Evolutionary conservation across 2,888 invertebrate genomes (phyloP), one percentile per base, ranked within the genome.

Genomic region (Catocala sponsa): DNA sequence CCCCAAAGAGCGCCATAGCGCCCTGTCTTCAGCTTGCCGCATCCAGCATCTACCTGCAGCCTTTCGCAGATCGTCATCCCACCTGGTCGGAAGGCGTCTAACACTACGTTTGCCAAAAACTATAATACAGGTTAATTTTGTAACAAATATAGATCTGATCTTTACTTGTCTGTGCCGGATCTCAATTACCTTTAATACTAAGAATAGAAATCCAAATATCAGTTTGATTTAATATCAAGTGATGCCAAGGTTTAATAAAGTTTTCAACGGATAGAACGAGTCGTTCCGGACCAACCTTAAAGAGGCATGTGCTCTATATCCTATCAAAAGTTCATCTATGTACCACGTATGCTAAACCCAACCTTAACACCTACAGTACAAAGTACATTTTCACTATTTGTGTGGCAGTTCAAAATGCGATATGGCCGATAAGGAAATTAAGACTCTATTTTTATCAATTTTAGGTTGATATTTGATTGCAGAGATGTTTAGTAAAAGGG

Each of bases 281-380:
- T 60, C 68, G 73, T 76, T 80, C 76, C 75, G 70, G 77, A 74
- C 71, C 74, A 75, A 78, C 81, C 79, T 78, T 74, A 67, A 47
- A 46, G 47, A 57, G 72, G 74, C 33, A 80, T 81, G 64, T 79
- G 85, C 78, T 84, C 84, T 70, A 82, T 69, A 79, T 84, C 74
- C 60, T 78, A 82, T 82, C 81, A 53, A 81, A 76, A 76, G 77
- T 60, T 70, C 76, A 76, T 79, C 70, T 63, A 11, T 0, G 6
- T 11, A 41, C 1, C 6, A 0, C 5, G 12, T 55, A 67, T 0
- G 0, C 12, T 0, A 67, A 67, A 67, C 63, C 0, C 15, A 51
- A 64, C 55, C 55, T 38, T 64, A 55, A 32, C 0, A 0, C 0
- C 0, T 0, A 5, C 11, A 0, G 0, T 0, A 44, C 6, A 56